Conservation (phyloP, 2,888 invertebrate species). For the Drosophila phalerata region DNA sequence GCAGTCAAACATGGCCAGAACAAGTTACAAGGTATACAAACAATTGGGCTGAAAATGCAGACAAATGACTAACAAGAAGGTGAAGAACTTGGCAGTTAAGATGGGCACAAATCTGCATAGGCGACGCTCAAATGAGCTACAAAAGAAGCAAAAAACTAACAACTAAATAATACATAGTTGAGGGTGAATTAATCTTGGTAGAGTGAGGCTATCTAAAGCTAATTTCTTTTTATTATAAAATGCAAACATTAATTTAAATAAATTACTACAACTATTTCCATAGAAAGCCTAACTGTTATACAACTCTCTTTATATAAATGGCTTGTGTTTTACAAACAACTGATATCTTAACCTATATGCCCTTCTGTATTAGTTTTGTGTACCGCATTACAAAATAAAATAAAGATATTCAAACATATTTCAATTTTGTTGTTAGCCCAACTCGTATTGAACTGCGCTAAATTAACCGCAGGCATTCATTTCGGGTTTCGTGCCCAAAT, state of each 20-base stretch:
- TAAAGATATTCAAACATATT: slow-evolving; percentile 69
- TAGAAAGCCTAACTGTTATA: background rate
- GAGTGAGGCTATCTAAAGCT: too few species aligned
- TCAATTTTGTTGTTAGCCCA: slow-evolving; percentile 67
- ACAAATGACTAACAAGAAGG: slow-evolving; percentile 69
- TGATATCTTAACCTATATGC: slow-evolving; percentile 25
- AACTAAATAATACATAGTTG: background rate
- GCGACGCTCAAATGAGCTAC: slow-evolving; percentile 28
- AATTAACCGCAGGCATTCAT: slow-evolving; percentile 79
- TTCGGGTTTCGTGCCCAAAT: slow-evolving; percentile 48
- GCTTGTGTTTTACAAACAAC: background rate
- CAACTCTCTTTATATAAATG: background rate
- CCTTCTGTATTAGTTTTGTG: slow-evolving; percentile 4
- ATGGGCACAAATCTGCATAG: slow-evolving; percentile 11
- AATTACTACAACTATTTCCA: too few species aligned
- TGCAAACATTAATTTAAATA: too few species aligned
- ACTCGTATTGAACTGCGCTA: slow-evolving; percentile 67
- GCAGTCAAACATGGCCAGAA: slow-evolving; percentile 41
- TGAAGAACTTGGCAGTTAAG: slow-evolving; percentile 49
- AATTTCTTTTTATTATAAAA: too few species aligned
- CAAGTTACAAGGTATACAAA: slow-evolving; percentile 39
- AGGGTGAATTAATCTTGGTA: too few species aligned
- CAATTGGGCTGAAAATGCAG: slow-evolving; percentile 68
- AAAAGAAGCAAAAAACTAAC: background rate
- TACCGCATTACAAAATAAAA: slow-evolving; percentile 45